Percentiles rank a stretch among this genome's conserved stretches.
Conservation (phyloP, 2,113 vertebrate species). For the Aphelocoma coerulescens region DNA sequence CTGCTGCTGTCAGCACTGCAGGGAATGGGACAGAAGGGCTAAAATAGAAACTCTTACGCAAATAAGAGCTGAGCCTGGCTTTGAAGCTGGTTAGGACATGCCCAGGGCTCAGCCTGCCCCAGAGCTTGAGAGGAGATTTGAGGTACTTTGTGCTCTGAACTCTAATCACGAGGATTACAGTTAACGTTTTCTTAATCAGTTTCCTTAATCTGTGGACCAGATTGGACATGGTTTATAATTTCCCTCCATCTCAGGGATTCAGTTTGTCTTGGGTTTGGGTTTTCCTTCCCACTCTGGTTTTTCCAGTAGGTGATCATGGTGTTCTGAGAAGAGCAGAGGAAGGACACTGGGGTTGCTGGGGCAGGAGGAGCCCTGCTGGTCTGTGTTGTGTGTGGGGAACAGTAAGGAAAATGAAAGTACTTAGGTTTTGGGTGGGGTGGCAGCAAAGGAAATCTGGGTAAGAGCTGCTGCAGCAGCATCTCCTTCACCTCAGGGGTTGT, state of each 20-base stretch:
- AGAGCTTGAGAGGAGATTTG: slow-evolving; percentile 16
- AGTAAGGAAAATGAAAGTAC: neutral
- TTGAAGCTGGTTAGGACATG: neutral
- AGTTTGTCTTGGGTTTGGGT: neutral
- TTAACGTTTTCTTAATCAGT: neutral
- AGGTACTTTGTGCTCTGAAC: slow-evolving; percentile 1
- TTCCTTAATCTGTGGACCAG: neutral
- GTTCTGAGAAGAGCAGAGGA: neutral
- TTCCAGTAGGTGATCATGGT: accelerated
- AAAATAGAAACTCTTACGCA: slow-evolving; percentile 28
- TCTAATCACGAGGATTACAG: neutral
- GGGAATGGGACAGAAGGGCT: neutral
- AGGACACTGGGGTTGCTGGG: neutral
- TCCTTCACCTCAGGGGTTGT: neutral
- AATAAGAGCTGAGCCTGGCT: neutral
- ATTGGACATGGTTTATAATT: neutral
- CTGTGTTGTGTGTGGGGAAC: neutral
- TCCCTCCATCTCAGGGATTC: neutral
- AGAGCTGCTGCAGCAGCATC: neutral
- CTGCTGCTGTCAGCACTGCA: neutral
- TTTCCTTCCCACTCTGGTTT: neutral
- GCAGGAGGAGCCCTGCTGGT: neutral
- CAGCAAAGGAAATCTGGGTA: neutral
- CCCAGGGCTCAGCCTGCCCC: neutral
- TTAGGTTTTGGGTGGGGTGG: neutral